These are phyloP conservation scores for Tachysurus vachellii DNA, from an alignment of 2,113 vertebrate species.

Conservation along the genomic window DNA sequence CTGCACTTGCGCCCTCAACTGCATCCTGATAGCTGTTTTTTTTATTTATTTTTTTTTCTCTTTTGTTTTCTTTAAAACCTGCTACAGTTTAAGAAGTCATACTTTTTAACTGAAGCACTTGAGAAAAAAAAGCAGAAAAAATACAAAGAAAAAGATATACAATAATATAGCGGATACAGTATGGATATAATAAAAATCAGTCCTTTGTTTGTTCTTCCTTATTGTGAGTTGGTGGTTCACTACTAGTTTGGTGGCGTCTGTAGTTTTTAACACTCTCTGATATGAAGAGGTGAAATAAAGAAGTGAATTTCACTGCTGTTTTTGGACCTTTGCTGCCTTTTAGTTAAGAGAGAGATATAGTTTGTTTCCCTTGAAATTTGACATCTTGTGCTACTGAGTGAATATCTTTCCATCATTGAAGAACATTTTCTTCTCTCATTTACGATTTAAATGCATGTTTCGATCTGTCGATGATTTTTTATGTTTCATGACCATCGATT, in stretches of 20 bases:
- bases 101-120: not conserved
- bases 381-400: not conserved
- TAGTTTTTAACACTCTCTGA: not conserved
- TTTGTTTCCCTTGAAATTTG: not conserved
- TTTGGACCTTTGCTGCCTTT: not conserved
- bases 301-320: not conserved
- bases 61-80: not conserved
- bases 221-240: too few relatives aligned
- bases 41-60: too few relatives aligned
- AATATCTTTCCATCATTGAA: not conserved
- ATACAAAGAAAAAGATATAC: not conserved
- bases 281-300: not conserved
- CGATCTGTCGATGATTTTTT: not conserved
- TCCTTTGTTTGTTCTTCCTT: too few relatives aligned
- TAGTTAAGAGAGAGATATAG: not conserved
- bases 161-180: too few relatives aligned
- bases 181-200: too few relatives aligned
- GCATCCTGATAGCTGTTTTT: too few relatives aligned
- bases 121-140: not conserved
- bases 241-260: too few relatives aligned
- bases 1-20: too few relatives aligned
- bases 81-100: not conserved
- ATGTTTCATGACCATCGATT: not conserved
- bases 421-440: not conserved
- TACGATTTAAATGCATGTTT: not conserved